A percentile compares a stretch with the other conserved stretches of the same genome.
Conservation (phyloP, 1,140 invertebrate genomes). For the Sycophila sp. region DNA sequence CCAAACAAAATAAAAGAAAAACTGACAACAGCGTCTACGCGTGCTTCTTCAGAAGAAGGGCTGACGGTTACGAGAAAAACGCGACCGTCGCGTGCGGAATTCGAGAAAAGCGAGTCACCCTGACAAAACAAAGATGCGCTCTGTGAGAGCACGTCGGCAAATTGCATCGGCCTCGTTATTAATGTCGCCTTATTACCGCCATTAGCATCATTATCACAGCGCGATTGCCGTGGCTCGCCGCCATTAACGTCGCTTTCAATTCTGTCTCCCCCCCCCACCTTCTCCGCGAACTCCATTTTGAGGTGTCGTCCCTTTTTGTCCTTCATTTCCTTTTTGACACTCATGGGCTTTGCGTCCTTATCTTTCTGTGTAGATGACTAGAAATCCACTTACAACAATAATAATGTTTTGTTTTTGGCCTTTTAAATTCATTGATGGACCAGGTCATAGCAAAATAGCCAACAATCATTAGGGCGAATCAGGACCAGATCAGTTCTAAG, state of each 20-base stretch:
- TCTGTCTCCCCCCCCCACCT: not conserved
- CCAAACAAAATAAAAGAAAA: not conserved
- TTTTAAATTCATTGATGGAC: too few relatives aligned
- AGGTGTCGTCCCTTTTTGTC: not conserved
- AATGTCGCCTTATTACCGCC: not conserved
- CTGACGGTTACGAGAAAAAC: not conserved
- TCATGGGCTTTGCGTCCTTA: not conserved
- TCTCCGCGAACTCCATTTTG: not conserved
- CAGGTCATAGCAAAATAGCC: too few relatives aligned
- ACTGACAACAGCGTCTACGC: not conserved
- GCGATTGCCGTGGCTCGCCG: not conserved
- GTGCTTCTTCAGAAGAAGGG: not conserved
- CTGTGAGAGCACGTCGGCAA: not conserved
- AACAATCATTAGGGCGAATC: too few relatives aligned
- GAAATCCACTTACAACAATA: too few relatives aligned
- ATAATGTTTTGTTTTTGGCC: too few relatives aligned
- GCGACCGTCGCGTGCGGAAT: not conserved
- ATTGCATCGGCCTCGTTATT: not conserved
- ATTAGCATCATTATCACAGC: slow-evolving; percentile 14
- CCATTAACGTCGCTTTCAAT: slow-evolving; percentile 17
- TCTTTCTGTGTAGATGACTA: not conserved
- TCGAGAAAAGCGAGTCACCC: not conserved
- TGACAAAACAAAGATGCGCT: not conserved
- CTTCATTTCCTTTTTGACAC: not conserved
- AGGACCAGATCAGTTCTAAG: too few relatives aligned